phyloP scores from a whole-genome alignment of 92 coral and sea anemone species.

The Umimayanthus chanpuru region DNA sequence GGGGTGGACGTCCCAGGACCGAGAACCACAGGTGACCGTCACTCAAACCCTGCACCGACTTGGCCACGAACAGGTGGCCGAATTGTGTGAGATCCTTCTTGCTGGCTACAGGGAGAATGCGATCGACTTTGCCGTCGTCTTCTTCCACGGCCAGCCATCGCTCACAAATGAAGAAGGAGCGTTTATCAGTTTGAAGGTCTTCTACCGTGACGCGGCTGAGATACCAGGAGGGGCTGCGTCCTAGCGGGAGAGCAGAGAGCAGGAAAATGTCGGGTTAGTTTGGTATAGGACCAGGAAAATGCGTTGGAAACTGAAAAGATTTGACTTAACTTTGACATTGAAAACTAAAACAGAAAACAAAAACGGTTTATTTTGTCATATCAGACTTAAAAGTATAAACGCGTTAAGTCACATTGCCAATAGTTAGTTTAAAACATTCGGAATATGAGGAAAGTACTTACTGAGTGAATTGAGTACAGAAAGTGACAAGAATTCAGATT shows the following conservation, averaged over 20 bases:
- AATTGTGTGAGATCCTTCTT: constrained; percentile 81
- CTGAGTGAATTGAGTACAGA: no score
- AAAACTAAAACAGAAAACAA: no score
- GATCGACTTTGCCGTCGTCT: constrained; percentile 88
- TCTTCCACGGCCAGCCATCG: constrained; percentile 97
- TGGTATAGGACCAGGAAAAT: not conserved
- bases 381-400: no score
- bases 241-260: constrained; percentile 37
- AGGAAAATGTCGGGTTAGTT: not conserved
- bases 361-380: no score
- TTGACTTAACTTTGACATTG: no score
- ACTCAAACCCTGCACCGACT: constrained; percentile 84
- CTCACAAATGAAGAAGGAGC: constrained; percentile 86
- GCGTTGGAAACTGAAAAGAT: not conserved
- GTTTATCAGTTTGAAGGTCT: constrained; percentile 69
- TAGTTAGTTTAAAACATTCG: no score
- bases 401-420: no score
- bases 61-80: constrained; percentile 83
- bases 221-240: constrained; percentile 90
- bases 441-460: no score
- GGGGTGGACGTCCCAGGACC: constrained; percentile 87
- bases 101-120: constrained; percentile 84
- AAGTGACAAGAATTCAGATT: no score
- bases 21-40: constrained; percentile 99
- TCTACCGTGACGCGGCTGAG: constrained; percentile 86